Conservation (phyloP, 2,888 invertebrate species). For the Stratiomys singularior region DNA sequence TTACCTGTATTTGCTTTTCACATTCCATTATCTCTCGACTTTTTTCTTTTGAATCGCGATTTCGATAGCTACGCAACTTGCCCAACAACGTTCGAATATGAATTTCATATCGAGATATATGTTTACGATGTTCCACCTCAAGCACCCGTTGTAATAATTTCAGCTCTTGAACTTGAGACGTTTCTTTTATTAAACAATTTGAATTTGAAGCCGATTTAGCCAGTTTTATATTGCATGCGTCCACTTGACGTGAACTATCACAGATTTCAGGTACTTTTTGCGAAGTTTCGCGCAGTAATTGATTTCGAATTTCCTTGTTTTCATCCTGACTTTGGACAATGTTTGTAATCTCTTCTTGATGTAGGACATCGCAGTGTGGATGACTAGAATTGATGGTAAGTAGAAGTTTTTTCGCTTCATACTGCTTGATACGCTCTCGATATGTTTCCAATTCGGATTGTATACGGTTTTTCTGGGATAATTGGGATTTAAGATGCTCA, state of each 20-base stretch:
- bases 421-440: not conserved
- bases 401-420: not conserved
- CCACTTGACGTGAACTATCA: constrained; percentile 34
- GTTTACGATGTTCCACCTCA: constrained; percentile 57
- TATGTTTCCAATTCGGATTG: not conserved
- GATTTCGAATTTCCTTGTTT: not conserved
- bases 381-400: not conserved
- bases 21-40: constrained; percentile 2
- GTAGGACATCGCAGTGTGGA: not conserved
- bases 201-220: not conserved
- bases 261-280: constrained; percentile 46
- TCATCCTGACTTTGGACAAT: not conserved
- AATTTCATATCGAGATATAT: constrained; percentile 57
- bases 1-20: constrained; percentile 20
- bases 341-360: not conserved
- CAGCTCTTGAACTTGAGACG: constrained; percentile 51
- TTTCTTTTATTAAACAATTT: not conserved
- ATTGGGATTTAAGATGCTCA: not conserved
- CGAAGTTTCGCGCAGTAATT: constrained; percentile 46
- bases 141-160: constrained; percentile 57
- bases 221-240: not conserved
- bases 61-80: constrained; percentile 56
- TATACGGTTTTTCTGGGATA: not conserved
- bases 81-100: constrained; percentile 56
- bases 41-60: constrained; percentile 29